Percentiles rank a stretch among this genome's conserved stretches.
These are phyloP conservation scores for Parus major DNA, from an alignment of 2,113 vertebrate genomes.

Conservation along the genomic window DNA sequence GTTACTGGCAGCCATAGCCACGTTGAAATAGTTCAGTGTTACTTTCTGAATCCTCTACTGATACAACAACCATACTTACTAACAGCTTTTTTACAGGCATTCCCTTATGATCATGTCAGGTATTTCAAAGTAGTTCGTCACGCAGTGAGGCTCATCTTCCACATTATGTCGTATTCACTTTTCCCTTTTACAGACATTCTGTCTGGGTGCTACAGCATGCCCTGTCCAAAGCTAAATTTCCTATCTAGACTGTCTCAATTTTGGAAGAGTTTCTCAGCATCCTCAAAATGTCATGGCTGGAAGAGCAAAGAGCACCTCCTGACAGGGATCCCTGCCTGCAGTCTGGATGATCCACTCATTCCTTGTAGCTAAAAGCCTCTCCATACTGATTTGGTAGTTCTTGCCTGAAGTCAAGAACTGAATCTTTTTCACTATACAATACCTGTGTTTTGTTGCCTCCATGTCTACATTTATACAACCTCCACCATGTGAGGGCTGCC, in stretches of 20 bases:
- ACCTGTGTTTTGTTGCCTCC: background rate
- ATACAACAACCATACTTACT: background rate
- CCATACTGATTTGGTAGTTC: background rate
- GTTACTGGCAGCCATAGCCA: background rate
- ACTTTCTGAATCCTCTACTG: background rate
- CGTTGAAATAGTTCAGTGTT: background rate
- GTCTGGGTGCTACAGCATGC: background rate
- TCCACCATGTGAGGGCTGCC: background rate
- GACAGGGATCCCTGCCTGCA: background rate
- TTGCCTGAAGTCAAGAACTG: background rate
- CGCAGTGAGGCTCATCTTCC: background rate
- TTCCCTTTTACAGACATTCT: background rate
- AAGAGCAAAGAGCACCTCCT: background rate
- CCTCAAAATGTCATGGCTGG: background rate
- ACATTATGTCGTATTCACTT: background rate
- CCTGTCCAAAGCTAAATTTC: background rate
- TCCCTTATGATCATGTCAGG: background rate
- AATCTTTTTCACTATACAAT: background rate
- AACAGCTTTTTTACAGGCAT: background rate
- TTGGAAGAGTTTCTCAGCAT: background rate
- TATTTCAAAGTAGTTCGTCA: background rate
- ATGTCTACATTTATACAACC: background rate
- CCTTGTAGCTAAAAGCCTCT: background rate
- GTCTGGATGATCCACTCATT: fast-evolving
- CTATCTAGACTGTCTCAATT: background rate